A percentile compares a stretch with the other conserved stretches of the same genome.
Evolutionary conservation across 2,888 invertebrate species (phyloP).

Genomic region (Magallana nippona): DNA sequence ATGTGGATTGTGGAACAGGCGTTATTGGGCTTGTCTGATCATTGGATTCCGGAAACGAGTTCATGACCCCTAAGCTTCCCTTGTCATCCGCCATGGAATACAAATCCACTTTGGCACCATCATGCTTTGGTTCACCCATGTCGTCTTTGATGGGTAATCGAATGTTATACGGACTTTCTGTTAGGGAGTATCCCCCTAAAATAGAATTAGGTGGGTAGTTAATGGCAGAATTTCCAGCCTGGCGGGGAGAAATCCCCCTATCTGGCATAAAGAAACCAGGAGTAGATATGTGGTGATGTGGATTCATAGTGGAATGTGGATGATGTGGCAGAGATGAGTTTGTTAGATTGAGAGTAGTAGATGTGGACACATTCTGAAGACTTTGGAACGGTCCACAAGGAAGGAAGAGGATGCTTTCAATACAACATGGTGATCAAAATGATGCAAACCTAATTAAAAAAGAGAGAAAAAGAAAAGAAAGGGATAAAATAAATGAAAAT

Average conservation of each 20-base stretch:
- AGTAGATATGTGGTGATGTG: constrained; percentile 24
- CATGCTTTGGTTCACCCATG: constrained; percentile 42
- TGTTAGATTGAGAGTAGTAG: constrained; percentile 16
- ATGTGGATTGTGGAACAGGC: constrained; percentile 54
- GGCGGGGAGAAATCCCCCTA: constrained; percentile 17
- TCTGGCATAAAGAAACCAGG: constrained; percentile 22
- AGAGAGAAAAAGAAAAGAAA: neutral
- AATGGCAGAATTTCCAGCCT: constrained; percentile 31
- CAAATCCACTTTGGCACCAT: constrained; percentile 50
- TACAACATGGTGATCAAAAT: constrained; percentile 24
- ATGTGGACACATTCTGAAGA: constrained; percentile 21
- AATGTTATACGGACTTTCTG: constrained; percentile 22
- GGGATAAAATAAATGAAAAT: neutral
- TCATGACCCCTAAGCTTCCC: constrained; percentile 43
- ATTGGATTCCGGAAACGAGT: constrained; percentile 65
- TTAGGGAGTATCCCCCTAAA: constrained; percentile 37
- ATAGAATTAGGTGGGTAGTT: constrained; percentile 31
- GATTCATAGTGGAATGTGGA: constrained; percentile 29
- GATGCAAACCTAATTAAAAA: constrained; percentile 18
- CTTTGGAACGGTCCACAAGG: constrained; percentile 25
- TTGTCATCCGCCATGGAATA: constrained; percentile 49
- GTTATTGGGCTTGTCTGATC: constrained; percentile 74
- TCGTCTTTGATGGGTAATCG: constrained; percentile 39
- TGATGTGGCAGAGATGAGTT: constrained; percentile 12
- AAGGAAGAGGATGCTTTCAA: constrained; percentile 29